A percentile compares a stretch with the other conserved stretches of the same genome.
phyloP scores from a whole-genome alignment of 1,140 invertebrate species.

The Zaprionus kolodkinae region DNA sequence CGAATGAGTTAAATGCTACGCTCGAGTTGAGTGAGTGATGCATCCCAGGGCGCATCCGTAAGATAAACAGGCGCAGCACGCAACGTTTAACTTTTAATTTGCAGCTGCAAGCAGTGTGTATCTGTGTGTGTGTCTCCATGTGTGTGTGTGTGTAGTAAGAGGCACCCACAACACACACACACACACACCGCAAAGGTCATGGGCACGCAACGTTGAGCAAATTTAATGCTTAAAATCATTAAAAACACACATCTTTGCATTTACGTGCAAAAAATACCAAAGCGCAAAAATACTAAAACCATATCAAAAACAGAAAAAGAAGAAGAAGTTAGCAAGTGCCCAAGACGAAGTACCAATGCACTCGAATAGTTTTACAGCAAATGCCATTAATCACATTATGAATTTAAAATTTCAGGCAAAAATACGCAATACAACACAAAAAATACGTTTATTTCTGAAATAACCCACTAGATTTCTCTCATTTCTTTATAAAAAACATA shows the following conservation, averaged over 20 bases:
- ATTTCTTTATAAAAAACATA: neutral
- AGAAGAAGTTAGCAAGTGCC: too few species aligned
- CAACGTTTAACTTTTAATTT: slow-evolving; percentile 82
- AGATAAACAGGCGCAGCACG: slow-evolving; percentile 80
- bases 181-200: slow-evolving; percentile 64
- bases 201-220: slow-evolving; percentile 66
- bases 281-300: neutral
- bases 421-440: neutral
- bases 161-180: slow-evolving; percentile 20
- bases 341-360: neutral
- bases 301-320: neutral
- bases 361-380: neutral
- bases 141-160: slow-evolving; percentile 39
- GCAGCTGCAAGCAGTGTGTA: slow-evolving; percentile 51
- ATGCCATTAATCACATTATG: neutral
- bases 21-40: slow-evolving; percentile 82
- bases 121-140: slow-evolving; percentile 4
- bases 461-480: neutral
- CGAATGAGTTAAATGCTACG: slow-evolving; percentile 82
- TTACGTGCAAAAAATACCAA: slow-evolving; percentile 22
- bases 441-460: neutral
- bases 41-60: slow-evolving; percentile 81
- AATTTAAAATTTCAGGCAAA: too few species aligned
- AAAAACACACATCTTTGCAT: slow-evolving; percentile 59
- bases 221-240: slow-evolving; percentile 62